phyloP scores from a whole-genome alignment of 2,113 vertebrate species.

The Catagonus wagneri region DNA sequence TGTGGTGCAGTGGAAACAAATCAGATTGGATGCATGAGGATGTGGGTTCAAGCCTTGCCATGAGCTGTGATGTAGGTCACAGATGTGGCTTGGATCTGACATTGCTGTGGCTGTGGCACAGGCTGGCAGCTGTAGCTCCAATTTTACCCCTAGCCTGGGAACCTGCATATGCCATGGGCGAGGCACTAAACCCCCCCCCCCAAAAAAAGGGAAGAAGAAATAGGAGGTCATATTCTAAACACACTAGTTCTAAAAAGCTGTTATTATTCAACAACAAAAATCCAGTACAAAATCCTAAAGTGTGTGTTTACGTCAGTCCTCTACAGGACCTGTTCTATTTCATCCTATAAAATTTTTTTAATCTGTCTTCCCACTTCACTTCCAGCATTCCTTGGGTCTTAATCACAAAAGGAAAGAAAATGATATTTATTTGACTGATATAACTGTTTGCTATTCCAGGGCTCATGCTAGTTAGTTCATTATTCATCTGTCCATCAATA shows the following conservation, averaged over 20 bases:
- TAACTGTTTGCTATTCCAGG: not conserved
- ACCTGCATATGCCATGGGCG: no score
- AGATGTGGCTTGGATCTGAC: no score
- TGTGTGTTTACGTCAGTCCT: not conserved
- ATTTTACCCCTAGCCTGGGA: no score
- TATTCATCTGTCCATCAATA: slow-evolving; percentile 25
- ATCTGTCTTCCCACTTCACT: not conserved
- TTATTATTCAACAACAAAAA: not conserved
- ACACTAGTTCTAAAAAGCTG: not conserved
- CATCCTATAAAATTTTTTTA: slow-evolving; percentile 9
- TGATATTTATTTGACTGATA: slow-evolving; percentile 12
- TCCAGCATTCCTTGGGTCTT: slow-evolving; percentile 41
- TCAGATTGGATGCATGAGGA: no score
- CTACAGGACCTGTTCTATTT: not conserved
- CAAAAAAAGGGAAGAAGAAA: not conserved
- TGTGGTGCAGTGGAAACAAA: no score
- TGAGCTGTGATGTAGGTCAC: no score
- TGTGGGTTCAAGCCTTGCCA: no score
- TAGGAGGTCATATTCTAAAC: not conserved
- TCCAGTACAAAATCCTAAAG: not conserved
- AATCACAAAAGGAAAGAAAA: slow-evolving; percentile 41
- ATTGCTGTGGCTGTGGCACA: no score
- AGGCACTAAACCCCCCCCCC: no score
- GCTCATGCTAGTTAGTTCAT: slow-evolving; percentile 22
- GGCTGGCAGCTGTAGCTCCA: no score